Conservation (phyloP, 1,140 invertebrate species). For the Spodoptera litura region DNA sequence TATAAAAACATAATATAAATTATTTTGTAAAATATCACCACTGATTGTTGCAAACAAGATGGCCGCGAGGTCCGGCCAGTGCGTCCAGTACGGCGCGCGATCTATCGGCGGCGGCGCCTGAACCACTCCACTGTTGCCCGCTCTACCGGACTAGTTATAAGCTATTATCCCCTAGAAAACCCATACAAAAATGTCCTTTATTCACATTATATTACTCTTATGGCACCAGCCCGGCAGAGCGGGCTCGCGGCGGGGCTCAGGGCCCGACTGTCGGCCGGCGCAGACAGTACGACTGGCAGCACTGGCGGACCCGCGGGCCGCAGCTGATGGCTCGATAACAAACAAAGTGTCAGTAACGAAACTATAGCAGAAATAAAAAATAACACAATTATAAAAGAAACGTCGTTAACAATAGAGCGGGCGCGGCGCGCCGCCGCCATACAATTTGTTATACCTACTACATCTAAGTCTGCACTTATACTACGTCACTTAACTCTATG, state of each 20-base stretch:
- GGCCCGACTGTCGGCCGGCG: background rate
- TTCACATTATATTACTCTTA: constrained; percentile 25
- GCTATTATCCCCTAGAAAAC: constrained; percentile 39
- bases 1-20: constrained; percentile 85
- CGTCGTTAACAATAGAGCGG: constrained; percentile 63
- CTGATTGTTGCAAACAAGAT: constrained; percentile 66
- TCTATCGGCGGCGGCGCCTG: background rate
- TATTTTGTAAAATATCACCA: constrained; percentile 83
- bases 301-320: background rate
- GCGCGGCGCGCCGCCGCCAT: constrained; percentile 64
- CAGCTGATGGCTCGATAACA: constrained; percentile 51
- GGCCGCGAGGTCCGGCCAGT: constrained; percentile 31
- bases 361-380: constrained; percentile 63
- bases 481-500: constrained; percentile 82
- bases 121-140: background rate
- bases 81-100: background rate
- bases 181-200: constrained; percentile 47
- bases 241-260: constrained; percentile 3
- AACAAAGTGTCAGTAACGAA: constrained; percentile 62
- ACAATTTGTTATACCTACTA: constrained; percentile 86
- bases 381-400: constrained; percentile 66
- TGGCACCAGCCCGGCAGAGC: background rate
- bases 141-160: constrained; percentile 3
- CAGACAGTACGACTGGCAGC: no score
- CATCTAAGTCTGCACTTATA: constrained; percentile 81